Percentiles rank a stretch among this genome's conserved stretches.
These are phyloP conservation scores for Bungarus multicinctus DNA, from an alignment of 2,113 vertebrate genomes.

Conservation along the genomic window DNA sequence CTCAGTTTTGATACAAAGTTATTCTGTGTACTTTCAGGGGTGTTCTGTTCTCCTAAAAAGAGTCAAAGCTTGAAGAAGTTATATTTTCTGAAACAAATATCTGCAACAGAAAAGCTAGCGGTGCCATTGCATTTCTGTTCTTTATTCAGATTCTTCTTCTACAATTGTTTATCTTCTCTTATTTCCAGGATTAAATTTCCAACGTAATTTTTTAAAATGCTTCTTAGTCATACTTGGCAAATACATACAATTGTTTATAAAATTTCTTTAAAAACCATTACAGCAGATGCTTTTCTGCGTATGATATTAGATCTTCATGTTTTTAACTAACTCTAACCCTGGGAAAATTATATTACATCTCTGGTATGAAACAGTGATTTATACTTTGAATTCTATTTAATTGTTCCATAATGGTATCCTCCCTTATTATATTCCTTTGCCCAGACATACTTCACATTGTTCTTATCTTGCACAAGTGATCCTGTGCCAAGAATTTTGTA, in stretches of 20 bases:
- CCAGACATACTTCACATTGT: conserved; percentile 51
- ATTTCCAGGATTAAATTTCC: not conserved
- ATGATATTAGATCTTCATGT: not conserved
- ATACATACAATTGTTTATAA: not conserved
- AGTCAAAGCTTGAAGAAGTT: not conserved
- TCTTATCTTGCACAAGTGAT: conserved; percentile 42
- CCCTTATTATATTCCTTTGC: conserved; percentile 57
- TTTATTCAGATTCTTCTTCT: too few relatives aligned
- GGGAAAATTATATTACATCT: conserved; percentile 29
- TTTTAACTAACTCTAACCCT: not conserved
- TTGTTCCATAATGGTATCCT: conserved; percentile 52
- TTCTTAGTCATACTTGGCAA: not conserved
- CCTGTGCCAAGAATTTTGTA: conserved; percentile 16
- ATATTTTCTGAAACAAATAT: not conserved
- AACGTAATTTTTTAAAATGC: not conserved
- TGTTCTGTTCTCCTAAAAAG: not conserved
- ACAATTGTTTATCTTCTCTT: not conserved
- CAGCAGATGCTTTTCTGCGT: not conserved
- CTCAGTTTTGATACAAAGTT: too few relatives aligned
- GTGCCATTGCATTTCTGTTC: not conserved
- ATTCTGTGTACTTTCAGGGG: not conserved
- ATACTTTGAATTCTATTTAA: conserved; percentile 44
- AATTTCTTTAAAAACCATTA: not conserved
- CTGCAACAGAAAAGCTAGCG: not conserved
- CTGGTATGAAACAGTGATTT: conserved; percentile 15